phyloP scores from a whole-genome alignment of 2,113 vertebrate species.

The Chinchilla lanigera region DNA sequence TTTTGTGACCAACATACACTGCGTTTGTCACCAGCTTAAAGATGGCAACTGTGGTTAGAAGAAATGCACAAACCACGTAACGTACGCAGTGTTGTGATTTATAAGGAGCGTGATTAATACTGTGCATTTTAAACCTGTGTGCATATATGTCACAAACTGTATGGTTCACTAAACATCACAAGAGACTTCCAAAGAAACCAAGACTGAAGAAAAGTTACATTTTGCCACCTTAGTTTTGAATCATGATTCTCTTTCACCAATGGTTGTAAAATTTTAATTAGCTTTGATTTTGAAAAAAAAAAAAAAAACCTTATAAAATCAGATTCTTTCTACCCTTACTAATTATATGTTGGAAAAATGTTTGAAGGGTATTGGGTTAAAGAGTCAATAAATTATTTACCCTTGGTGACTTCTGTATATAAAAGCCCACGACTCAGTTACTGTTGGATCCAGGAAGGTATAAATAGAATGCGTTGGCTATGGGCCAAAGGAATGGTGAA shows the following conservation, averaged over 20 bases:
- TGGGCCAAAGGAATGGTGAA: not conserved
- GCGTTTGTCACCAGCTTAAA: not conserved
- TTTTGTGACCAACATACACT: not conserved
- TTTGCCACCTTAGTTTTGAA: not conserved
- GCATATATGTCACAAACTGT: conserved; percentile 64
- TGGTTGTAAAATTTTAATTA: conserved; percentile 1
- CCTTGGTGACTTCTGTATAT: not conserved
- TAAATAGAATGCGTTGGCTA: not conserved
- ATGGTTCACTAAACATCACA: conserved; percentile 41
- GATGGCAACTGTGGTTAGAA: conserved; percentile 4
- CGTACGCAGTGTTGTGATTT: conserved; percentile 51
- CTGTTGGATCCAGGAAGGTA: not conserved
- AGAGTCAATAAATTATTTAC: not conserved
- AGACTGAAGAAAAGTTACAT: conserved; percentile 15
- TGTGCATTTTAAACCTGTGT: conserved; percentile 46
- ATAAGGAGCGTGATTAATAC: conserved; percentile 59
- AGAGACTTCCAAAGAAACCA: conserved; percentile 8
- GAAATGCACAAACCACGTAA: conserved; percentile 11
- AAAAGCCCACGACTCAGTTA: not conserved
- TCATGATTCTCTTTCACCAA: not conserved
- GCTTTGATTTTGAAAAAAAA: not conserved
- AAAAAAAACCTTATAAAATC: not conserved
- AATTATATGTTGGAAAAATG: not conserved
- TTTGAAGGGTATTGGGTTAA: not conserved
- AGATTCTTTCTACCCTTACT: not conserved